phyloP scores from a whole-genome alignment of 2,888 invertebrate species.

The Eretmocerus hayati region DNA sequence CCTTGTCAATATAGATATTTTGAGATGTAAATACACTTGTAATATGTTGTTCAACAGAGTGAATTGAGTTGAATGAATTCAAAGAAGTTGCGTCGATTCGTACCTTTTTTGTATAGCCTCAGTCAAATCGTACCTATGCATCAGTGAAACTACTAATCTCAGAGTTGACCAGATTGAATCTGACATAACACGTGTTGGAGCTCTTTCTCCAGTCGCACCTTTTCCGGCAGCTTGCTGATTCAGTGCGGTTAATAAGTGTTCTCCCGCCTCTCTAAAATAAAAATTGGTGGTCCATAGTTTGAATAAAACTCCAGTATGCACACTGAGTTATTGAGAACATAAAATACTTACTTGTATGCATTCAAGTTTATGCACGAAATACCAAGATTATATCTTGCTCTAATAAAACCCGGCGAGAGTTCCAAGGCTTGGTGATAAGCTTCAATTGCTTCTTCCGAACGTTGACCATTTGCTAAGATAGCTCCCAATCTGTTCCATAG shows the following conservation, averaged over 20 bases:
- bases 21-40: constrained; percentile 1
- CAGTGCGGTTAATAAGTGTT: constrained; percentile 88
- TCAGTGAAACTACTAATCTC: constrained; percentile 76
- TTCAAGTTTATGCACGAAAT: constrained; percentile 95
- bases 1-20: no score
- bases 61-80: no score
- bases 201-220: constrained; percentile 47
- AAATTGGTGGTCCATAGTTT: neutral
- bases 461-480: constrained; percentile 90
- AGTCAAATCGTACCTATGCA: constrained; percentile 56
- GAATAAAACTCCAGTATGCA: neutral
- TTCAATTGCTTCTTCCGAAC: constrained; percentile 91
- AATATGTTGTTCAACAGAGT: neutral
- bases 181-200: constrained; percentile 62
- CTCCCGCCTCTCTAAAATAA: constrained; percentile 74
- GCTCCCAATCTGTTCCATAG: constrained; percentile 97
- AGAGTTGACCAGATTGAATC: constrained; percentile 92
- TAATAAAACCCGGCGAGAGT: constrained; percentile 89
- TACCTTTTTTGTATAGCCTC: constrained; percentile 52
- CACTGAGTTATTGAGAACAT: neutral
- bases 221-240: constrained; percentile 82
- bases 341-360: constrained; percentile 60
- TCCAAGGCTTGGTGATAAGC: constrained; percentile 89
- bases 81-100: no score
- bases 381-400: constrained; percentile 95